Conservation (phyloP, 2,888 invertebrate genomes). For the Crepidodera aurea region DNA sequence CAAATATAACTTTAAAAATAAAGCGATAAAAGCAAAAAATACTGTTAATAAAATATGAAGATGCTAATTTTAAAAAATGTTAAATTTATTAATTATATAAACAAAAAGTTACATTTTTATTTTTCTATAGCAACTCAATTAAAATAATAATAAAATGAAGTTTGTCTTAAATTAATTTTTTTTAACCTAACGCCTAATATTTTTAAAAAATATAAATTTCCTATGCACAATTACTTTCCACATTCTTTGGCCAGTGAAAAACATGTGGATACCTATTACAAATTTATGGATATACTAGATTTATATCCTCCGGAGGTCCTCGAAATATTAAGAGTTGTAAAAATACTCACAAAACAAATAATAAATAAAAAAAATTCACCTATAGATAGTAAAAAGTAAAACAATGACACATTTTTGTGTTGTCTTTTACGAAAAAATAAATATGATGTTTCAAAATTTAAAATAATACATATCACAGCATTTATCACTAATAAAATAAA, state of each 20-base stretch:
- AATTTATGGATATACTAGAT: conserved; percentile 19
- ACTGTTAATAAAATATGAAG: no score
- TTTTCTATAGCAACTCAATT: not conserved
- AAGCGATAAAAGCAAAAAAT: no score
- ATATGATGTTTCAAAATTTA: conserved; percentile 18
- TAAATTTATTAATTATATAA: no score
- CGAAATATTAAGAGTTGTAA: conserved; percentile 21
- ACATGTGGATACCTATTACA: conserved; percentile 26
- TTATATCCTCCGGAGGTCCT: conserved; percentile 18
- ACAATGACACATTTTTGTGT: not conserved
- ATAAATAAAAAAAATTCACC: conserved; percentile 1
- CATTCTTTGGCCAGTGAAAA: conserved; percentile 17
- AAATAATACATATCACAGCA: conserved; percentile 29
- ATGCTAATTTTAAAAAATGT: no score
- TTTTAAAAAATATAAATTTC: not conserved
- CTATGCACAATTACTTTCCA: conserved; percentile 9
- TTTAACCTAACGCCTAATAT: not conserved
- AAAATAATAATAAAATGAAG: not conserved
- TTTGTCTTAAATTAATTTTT: not conserved
- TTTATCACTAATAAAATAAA: conserved; percentile 30
- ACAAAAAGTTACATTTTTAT: not conserved
- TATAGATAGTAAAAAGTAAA: conserved; percentile 1
- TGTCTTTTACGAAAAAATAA: conserved; percentile 7
- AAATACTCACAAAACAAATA: conserved; percentile 4
- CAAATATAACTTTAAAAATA: no score